Conservation (phyloP, 2,113 vertebrate genomes). For the Megaptera novaeangliae region DNA sequence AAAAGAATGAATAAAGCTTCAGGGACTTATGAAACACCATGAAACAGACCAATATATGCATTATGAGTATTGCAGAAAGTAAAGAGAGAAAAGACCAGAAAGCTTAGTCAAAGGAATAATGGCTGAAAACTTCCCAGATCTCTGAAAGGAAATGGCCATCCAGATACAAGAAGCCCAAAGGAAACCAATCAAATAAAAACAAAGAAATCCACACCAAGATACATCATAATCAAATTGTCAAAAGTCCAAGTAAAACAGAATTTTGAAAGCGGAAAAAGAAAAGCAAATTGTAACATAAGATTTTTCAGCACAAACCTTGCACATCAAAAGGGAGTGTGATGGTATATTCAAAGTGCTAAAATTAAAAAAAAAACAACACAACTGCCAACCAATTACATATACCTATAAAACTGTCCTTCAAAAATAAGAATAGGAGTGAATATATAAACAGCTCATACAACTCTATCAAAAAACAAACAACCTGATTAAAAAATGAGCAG, state of each 20-base stretch:
- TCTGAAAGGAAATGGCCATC: background rate
- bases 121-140: background rate
- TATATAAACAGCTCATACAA: too few relatives aligned
- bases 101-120: background rate
- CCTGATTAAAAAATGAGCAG: too few relatives aligned
- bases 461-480: too few relatives aligned
- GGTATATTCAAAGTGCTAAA: background rate
- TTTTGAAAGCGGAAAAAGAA: background rate
- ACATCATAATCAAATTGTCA: background rate
- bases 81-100: background rate
- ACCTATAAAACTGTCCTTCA: background rate
- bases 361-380: background rate
- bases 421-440: background rate
- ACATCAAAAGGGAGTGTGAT: background rate
- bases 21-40: background rate
- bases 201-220: background rate
- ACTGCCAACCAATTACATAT: background rate
- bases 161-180: background rate
- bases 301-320: background rate
- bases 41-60: background rate
- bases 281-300: background rate
- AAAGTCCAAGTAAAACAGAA: background rate
- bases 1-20: background rate
- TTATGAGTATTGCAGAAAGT: background rate
- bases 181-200: background rate